Evolutionary conservation across 2,888 invertebrate genomes (phyloP), one percentile per base, ranked within the genome.

Genomic region (Ornithoptera priamus): DNA sequence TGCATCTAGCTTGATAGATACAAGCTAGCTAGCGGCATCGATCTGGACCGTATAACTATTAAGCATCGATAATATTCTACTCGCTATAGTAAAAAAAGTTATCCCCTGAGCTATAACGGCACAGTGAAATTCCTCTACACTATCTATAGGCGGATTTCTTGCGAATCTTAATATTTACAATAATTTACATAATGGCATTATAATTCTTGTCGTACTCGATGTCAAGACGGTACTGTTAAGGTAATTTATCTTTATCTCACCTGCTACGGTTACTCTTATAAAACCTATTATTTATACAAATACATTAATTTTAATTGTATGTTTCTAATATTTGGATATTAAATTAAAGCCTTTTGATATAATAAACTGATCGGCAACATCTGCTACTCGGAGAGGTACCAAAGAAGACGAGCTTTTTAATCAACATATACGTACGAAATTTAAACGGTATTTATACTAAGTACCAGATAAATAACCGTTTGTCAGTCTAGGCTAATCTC

Each of bases 241-340:
- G 67, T 71, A 71, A 68, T 57, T 50, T 63, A 63, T 63, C 36
- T 64, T 73, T 73, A 42, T 75, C 62, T 61, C 62, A 62, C 53
- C 22, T 57, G 8, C 22, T 58, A 58, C 57, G 57, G 22, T 12
- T 22, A 58, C 20, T 58, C 22, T 15, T 58, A n/a, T 58, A 58
- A 58, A 58, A 22, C n/a, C 10, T 53, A 50, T 46, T 12, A 46
- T 15, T 4, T 15, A 46, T 46, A 46, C 46, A 46, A 15, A 46
- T 46, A 12, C 30, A 46, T 46, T 6, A 39, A 10, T 10, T 10
- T 46, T 46, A 46, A 12, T 15, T 46, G 46, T 15, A 39, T 39
- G 10, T 39, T 15, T 46, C 15, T 46, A 46, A 46, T 12, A 15
- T 46, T 15, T 15, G 15, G 15, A 46, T 0, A 17, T 15, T 12